Conservation (phyloP, 2,888 invertebrate species). For the Dryomyza anilis region DNA sequence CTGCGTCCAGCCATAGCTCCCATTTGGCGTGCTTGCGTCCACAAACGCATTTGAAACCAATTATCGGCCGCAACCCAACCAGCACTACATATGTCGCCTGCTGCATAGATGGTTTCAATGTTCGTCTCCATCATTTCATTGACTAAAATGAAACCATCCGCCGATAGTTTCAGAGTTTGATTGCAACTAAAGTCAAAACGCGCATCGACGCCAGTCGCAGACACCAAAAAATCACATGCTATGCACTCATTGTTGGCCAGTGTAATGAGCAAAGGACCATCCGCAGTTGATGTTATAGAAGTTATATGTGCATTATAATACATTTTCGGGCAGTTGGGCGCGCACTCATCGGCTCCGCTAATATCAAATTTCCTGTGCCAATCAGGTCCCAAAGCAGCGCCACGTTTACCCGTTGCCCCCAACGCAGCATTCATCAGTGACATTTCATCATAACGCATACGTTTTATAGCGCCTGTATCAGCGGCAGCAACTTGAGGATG, state of each 20-base stretch:
- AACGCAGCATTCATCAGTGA: constrained; percentile 45
- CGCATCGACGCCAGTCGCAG: constrained; percentile 91
- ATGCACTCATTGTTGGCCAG: constrained; percentile 72
- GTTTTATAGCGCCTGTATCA: constrained; percentile 62
- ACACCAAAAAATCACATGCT: constrained; percentile 88
- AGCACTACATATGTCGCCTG: constrained; percentile 92
- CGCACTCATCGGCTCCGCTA: constrained; percentile 21
- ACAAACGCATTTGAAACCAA: constrained; percentile 94
- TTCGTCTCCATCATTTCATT: constrained; percentile 86
- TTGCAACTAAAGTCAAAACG: constrained; percentile 67
- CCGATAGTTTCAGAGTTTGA: constrained; percentile 63
- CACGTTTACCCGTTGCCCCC: constrained; percentile 62
- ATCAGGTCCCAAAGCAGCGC: constrained; percentile 96
- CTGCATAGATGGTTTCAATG: constrained; percentile 81
- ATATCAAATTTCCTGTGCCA: constrained; percentile 81
- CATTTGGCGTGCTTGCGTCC: constrained; percentile 99
- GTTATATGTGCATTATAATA: constrained; percentile 68
- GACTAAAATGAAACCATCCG: constrained; percentile 85
- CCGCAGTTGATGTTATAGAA: constrained; percentile 33
- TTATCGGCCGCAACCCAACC: constrained; percentile 77
- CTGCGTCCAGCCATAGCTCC: constrained; percentile 91
- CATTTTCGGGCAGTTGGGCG: constrained; percentile 62
- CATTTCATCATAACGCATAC: constrained; percentile 73
- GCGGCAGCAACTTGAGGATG: not conserved
- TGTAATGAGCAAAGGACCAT: constrained; percentile 73